Base-by-base conservation (phyloP, 2,113 vertebrate species). In the Brienomyrus longianalis region DNA sequence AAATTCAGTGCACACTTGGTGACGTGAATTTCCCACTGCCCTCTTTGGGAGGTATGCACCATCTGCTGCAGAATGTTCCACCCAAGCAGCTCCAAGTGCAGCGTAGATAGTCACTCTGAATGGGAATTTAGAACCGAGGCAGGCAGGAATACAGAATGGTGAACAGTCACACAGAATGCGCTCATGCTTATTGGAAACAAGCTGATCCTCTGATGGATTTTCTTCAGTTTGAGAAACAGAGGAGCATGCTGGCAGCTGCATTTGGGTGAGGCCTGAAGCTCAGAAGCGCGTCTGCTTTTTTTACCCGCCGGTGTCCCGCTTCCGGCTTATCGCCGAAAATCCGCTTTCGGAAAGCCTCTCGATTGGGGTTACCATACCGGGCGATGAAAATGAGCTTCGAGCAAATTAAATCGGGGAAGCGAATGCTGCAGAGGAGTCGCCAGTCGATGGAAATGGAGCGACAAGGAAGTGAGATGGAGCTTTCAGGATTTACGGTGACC, bases 91-190 rank as follows among this genome's bases (percentile, higher is more conserved):
- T 70, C 1, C 9, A 27, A 70, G 62, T 70, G 10, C 62, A 13
- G n/a, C 2, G 62, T 70, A 70, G 27, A 11, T 70, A 2, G 39
- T 39, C 39, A 27, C 62, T 5, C 27, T 13, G 62, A 13, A 66
- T 11, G 62, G 91, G 90, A 85, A 87, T 92, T 91, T 91, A 90
- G 94, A 92, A 92, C 74, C 88, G 90, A 91, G 93, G 93, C 92
- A 88, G 91, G 89, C 87, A 86, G 47, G 88, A 56, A 52, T 66
- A 88, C 94, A 91, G 94, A 93, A 90, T 93, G 91, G 92, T 93
- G 92, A 93, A 48, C 2, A 51, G 23, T 85, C 48, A 23, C 83
- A 13, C n/a, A 50, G 47, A 51, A 31, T 27, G 47, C 4, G 1
- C n/a, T 31, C 17, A 45, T 3, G 35, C 80, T 62, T 27, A n/a